Conservation (phyloP, 1,140 invertebrate genomes). For the Stratiolaelaps scimitus region DNA sequence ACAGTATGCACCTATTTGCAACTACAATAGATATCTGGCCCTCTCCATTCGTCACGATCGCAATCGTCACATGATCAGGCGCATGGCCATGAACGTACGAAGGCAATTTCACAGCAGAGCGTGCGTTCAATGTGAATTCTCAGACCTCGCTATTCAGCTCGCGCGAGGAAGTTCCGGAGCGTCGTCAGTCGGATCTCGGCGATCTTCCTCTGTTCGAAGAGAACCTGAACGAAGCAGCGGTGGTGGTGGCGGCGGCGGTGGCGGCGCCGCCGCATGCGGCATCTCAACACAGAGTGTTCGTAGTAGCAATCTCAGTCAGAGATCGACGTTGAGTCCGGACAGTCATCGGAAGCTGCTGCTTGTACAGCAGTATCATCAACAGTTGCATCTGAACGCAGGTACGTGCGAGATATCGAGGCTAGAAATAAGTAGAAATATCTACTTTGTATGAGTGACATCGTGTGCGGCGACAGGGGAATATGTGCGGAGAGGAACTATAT, state of each 20-base stretch:
- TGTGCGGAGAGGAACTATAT: too few species aligned
- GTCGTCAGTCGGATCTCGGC: conserved; percentile 34
- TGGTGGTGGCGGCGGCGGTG: background rate
- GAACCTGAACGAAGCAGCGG: background rate
- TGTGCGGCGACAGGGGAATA: too few species aligned
- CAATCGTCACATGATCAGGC: too few species aligned
- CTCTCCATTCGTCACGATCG: background rate
- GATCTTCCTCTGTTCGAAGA: background rate
- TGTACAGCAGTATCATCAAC: too few species aligned
- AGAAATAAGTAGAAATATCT: too few species aligned
- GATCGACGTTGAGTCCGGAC: conserved; percentile 2
- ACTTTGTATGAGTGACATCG: too few species aligned
- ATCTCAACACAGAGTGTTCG: conserved; percentile 11
- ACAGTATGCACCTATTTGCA: too few species aligned
- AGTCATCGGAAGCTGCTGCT: conserved; percentile 10
- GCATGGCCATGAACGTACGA: too few species aligned
- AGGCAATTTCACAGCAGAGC: too few species aligned
- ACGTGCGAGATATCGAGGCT: too few species aligned
- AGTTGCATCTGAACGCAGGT: too few species aligned
- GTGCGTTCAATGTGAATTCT: background rate
- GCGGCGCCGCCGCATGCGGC: background rate
- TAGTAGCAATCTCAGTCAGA: background rate
- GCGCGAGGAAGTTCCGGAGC: conserved; percentile 33
- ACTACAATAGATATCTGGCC: background rate
- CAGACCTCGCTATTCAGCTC: conserved; percentile 34